These are phyloP conservation scores for Drosophila paracracens DNA, from an alignment of 2,888 invertebrate species.

Conservation along the genomic window DNA sequence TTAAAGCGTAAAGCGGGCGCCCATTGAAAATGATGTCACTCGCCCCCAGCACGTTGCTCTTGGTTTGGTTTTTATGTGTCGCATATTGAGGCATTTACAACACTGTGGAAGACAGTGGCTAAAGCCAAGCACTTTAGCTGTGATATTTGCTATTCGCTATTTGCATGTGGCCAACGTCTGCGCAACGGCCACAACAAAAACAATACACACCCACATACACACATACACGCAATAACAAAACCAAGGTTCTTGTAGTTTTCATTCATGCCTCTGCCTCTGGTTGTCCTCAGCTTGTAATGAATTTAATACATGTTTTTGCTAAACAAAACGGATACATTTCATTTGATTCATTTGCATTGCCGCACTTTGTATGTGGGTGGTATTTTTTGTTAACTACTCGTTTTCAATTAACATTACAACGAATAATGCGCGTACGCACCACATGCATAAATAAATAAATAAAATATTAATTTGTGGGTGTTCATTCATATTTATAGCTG, in stretches of 20 bases:
- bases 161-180: slow-evolving; percentile 30
- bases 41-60: slow-evolving; percentile 28
- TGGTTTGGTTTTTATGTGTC: slow-evolving; percentile 38
- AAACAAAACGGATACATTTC: slow-evolving; percentile 3
- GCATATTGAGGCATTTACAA: slow-evolving; percentile 51
- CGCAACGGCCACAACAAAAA: slow-evolving; percentile 40
- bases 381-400: slow-evolving; percentile 6
- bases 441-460: slow-evolving; percentile 7
- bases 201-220: slow-evolving; percentile 11
- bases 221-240: slow-evolving; percentile 19
- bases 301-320: slow-evolving; percentile 7
- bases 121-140: slow-evolving; percentile 34
- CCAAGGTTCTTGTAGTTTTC: slow-evolving; percentile 66
- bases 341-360: slow-evolving; percentile 14
- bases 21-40: slow-evolving; percentile 75
- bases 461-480: slow-evolving; percentile 25
- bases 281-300: slow-evolving; percentile 9
- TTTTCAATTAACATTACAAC: neutral
- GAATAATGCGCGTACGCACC: neutral
- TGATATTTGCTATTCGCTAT: slow-evolving; percentile 16
- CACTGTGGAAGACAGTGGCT: slow-evolving; percentile 14
- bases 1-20: slow-evolving; percentile 57
- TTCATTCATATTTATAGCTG: slow-evolving; percentile 58
- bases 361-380: neutral
- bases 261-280: slow-evolving; percentile 59